Evolutionary conservation across 2,888 invertebrate genomes (phyloP).

Genomic region (Zaprionus obscuricornis): DNA sequence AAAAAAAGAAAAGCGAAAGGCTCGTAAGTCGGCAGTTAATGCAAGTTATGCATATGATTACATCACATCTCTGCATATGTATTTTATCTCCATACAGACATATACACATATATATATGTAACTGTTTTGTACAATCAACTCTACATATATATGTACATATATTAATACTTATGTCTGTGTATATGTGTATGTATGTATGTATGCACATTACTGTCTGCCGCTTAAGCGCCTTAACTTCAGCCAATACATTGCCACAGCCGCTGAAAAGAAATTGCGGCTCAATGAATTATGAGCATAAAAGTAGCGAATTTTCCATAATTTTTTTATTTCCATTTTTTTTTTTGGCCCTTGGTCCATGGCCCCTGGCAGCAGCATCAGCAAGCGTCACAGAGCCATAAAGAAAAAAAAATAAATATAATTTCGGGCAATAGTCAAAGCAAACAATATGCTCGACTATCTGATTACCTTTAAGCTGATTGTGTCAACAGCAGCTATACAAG

Average conservation of each 20-base stretch:
- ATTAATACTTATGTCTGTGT: conserved; percentile 1
- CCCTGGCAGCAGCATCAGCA: too few species aligned
- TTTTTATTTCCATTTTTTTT: background rate
- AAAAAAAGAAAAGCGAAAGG: too few species aligned
- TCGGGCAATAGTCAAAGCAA: too few species aligned
- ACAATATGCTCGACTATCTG: background rate
- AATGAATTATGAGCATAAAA: conserved; percentile 43
- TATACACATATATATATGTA: conserved; percentile 2
- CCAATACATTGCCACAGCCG: conserved; percentile 32
- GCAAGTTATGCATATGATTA: conserved; percentile 40
- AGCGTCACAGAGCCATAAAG: too few species aligned
- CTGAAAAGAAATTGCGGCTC: conserved; percentile 42
- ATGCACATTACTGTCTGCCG: conserved; percentile 48
- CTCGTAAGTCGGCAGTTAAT: conserved; percentile 49
- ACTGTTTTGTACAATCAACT: too few species aligned
- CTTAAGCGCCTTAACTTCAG: conserved; percentile 60
- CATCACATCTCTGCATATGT: conserved; percentile 12
- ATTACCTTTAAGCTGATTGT: conserved; percentile 9
- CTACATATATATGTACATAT: conserved; percentile 6
- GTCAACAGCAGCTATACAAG: too few species aligned
- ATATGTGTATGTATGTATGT: conserved; percentile 6
- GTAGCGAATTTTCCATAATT: conserved; percentile 33
- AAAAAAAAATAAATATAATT: too few species aligned
- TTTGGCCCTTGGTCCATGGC: background rate
- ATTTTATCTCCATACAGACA: conserved; percentile 2